Conservation (phyloP, 2,113 vertebrate species). For the Phoxinus phoxinus region DNA sequence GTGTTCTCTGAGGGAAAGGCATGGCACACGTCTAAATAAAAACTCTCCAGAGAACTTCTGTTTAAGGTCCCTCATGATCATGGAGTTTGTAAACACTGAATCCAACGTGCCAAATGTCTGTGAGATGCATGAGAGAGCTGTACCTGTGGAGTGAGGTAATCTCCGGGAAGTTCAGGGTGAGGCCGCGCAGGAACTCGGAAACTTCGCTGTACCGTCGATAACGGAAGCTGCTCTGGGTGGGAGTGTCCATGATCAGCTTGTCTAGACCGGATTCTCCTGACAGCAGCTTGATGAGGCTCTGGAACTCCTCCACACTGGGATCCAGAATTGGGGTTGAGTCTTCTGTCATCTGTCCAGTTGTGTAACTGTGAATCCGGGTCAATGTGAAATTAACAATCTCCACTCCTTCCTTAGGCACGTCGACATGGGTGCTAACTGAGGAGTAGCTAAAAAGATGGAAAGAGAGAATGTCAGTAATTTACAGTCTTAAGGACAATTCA, state of each 20-base stretch:
- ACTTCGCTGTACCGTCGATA: conserved; percentile 87
- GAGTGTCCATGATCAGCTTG: conserved; percentile 77
- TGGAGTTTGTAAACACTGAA: neutral
- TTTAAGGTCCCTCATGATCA: neutral
- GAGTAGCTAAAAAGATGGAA: conserved; percentile 80
- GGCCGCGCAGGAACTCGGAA: conserved; percentile 82
- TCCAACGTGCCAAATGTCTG: neutral
- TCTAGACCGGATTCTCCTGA: conserved; percentile 89
- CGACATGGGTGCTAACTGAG: conserved; percentile 80
- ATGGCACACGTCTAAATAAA: neutral
- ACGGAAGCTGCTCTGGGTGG: conserved; percentile 82
- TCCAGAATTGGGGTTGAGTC: conserved; percentile 71
- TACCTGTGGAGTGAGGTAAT: conserved; percentile 86
- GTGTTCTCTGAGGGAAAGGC: neutral
- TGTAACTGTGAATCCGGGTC: conserved; percentile 69
- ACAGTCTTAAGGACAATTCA: neutral
- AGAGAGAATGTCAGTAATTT: neutral
- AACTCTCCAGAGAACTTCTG: neutral
- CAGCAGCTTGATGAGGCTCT: conserved; percentile 88
- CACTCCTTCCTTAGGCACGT: conserved; percentile 76
- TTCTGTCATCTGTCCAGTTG: conserved; percentile 59
- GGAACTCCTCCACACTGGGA: conserved; percentile 82
- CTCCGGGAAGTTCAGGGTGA: conserved; percentile 89
- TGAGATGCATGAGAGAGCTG: conserved; percentile 27
- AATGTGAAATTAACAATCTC: conserved; percentile 90